Evolutionary conservation across 2,797 vertebrate species (phyloP).

Genomic region (Sebastes cheni): DNA sequence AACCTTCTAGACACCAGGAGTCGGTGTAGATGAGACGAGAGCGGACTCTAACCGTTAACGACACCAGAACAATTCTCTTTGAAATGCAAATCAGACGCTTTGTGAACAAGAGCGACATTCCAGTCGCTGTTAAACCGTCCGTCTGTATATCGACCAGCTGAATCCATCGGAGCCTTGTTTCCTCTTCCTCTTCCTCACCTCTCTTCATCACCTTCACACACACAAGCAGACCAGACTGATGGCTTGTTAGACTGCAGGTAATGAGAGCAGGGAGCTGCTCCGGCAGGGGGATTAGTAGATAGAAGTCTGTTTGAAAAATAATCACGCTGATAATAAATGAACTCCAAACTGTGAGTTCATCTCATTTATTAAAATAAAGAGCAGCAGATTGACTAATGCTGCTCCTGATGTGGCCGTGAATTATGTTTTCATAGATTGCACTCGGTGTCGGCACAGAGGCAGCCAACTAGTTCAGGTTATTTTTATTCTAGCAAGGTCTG

Average conservation of each 20-base stretch:
- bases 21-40: background rate
- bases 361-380: background rate
- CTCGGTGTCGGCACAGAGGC: no score
- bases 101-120: conserved; percentile 27
- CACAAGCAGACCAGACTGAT: background rate
- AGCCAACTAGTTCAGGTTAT: no score
- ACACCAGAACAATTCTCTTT: conserved; percentile 1
- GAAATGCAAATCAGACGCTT: conserved; percentile 47
- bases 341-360: background rate
- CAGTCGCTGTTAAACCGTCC: background rate
- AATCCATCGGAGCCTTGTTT: conserved; percentile 21
- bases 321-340: background rate
- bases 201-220: background rate
- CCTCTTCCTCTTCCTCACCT: background rate
- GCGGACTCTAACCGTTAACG: conserved; percentile 12
- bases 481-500: no score
- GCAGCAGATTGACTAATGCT: background rate
- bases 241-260: conserved; percentile 11
- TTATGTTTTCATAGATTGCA: no score
- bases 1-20: background rate
- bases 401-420: no score
- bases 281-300: background rate
- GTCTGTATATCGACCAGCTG: background rate
- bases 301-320: background rate
- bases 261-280: conserved; percentile 8